These are phyloP conservation scores for Saguinus imperator DNA, from an alignment of 2,113 vertebrate genomes.

Conservation along the genomic window DNA sequence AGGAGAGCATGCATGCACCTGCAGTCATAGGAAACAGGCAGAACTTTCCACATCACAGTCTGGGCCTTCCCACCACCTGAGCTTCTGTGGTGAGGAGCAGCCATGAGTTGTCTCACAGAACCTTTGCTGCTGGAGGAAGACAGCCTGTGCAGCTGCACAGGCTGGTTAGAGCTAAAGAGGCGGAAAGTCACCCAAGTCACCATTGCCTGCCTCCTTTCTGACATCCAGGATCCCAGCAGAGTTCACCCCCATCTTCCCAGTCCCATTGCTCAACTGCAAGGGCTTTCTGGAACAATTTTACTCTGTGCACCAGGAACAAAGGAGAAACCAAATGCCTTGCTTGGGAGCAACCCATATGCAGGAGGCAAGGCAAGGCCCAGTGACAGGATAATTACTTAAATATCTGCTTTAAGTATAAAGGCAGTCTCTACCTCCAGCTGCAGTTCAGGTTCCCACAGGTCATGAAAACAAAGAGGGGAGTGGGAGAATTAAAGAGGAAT, in stretches of 20 bases:
- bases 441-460: conserved; percentile 81
- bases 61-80: not conserved
- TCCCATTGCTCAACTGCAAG: conserved; percentile 46
- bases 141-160: not conserved
- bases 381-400: conserved; percentile 82
- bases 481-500: conserved; percentile 76
- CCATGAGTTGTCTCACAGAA: not conserved
- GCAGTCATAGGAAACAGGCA: not conserved
- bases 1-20: not conserved
- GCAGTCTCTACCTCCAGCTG: conserved; percentile 80
- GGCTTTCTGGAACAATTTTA: conserved; percentile 77
- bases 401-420: conserved; percentile 80
- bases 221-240: not conserved
- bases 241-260: conserved; percentile 18
- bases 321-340: conserved; percentile 76
- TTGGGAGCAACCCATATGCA: conserved; percentile 78
- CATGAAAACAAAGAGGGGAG: conserved; percentile 79
- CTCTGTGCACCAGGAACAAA: conserved; percentile 71
- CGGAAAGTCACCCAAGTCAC: not conserved
- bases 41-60: not conserved
- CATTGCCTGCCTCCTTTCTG: not conserved
- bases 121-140: not conserved
- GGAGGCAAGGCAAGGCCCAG: conserved; percentile 70
- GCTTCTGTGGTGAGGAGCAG: not conserved
- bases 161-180: not conserved